Conservation (phyloP, 2,888 invertebrate species). For the Leptinotarsa peninsularis region DNA sequence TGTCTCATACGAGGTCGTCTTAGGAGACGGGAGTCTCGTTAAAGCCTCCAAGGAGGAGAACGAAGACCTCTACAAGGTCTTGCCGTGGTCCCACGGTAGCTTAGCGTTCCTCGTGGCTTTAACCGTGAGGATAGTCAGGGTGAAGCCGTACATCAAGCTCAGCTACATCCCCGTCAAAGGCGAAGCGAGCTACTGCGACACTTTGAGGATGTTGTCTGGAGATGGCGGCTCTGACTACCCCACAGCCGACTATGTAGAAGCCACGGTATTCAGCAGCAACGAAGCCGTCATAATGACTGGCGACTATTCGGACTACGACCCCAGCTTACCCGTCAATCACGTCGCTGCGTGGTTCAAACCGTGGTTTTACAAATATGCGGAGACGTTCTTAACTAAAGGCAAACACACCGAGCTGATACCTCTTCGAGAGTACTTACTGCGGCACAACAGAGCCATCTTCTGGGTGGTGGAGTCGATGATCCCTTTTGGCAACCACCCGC, state of each 20-base stretch:
- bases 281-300: constrained; percentile 77
- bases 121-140: constrained; percentile 71
- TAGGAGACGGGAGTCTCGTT: constrained; percentile 73
- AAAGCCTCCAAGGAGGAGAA: constrained; percentile 70
- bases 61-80: constrained; percentile 70
- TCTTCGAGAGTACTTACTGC: constrained; percentile 72
- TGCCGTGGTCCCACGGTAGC: constrained; percentile 78
- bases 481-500: constrained; percentile 75
- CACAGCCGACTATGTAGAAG: constrained; percentile 75
- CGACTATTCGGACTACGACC: constrained; percentile 73
- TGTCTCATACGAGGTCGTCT: constrained; percentile 74
- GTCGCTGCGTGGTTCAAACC: constrained; percentile 77
- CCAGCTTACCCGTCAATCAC: constrained; percentile 68
- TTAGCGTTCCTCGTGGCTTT: constrained; percentile 75
- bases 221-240: constrained; percentile 66
- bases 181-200: constrained; percentile 74
- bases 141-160: constrained; percentile 76
- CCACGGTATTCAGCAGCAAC: constrained; percentile 72
- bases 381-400: constrained; percentile 70
- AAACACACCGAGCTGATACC: constrained; percentile 73
- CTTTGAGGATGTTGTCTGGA: constrained; percentile 73
- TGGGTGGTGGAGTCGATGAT: constrained; percentile 82
- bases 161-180: constrained; percentile 74
- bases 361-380: constrained; percentile 79
- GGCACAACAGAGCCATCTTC: constrained; percentile 78